Evolutionary conservation across 1,140 invertebrate genomes (phyloP).

Genomic region (Caenorhabditis latens): DNA sequence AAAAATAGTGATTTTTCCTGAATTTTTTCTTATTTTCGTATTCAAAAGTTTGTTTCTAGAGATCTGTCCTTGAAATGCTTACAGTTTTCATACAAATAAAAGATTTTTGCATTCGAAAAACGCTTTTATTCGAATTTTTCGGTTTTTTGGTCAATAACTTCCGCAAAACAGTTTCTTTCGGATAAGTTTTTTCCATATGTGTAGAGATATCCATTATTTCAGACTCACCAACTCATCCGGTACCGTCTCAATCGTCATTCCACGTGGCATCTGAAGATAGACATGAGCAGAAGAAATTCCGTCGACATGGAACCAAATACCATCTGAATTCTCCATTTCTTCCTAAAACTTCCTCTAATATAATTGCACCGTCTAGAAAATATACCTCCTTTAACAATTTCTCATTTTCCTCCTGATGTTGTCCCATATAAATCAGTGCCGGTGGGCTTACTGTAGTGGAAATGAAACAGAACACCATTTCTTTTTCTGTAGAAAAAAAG

Average conservation of each 20-base stretch:
- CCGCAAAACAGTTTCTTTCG: not conserved
- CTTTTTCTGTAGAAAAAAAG: not conserved
- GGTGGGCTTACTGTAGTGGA: slow-evolving; percentile 85
- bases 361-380: too few relatives aligned
- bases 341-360: slow-evolving; percentile 87
- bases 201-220: too few relatives aligned
- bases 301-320: slow-evolving; percentile 99
- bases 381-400: slow-evolving; percentile 67
- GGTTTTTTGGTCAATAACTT: not conserved
- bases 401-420: slow-evolving; percentile 95
- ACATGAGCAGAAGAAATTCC: slow-evolving; percentile 96
- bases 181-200: too few relatives aligned
- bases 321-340: slow-evolving; percentile 92
- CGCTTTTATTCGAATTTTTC: too few relatives aligned
- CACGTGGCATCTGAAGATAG: slow-evolving; percentile 89
- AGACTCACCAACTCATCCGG: slow-evolving; percentile 83
- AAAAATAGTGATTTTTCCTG: too few relatives aligned
- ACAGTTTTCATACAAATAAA: too few relatives aligned
- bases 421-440: slow-evolving; percentile 92
- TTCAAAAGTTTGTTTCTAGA: too few relatives aligned
- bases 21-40: too few relatives aligned
- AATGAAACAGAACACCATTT: slow-evolving; percentile 75
- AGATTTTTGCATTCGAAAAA: too few relatives aligned
- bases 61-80: too few relatives aligned
- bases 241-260: slow-evolving; percentile 95